These are phyloP conservation scores for Xylota segnis DNA, from an alignment of 2,888 invertebrate species.

Conservation along the genomic window DNA sequence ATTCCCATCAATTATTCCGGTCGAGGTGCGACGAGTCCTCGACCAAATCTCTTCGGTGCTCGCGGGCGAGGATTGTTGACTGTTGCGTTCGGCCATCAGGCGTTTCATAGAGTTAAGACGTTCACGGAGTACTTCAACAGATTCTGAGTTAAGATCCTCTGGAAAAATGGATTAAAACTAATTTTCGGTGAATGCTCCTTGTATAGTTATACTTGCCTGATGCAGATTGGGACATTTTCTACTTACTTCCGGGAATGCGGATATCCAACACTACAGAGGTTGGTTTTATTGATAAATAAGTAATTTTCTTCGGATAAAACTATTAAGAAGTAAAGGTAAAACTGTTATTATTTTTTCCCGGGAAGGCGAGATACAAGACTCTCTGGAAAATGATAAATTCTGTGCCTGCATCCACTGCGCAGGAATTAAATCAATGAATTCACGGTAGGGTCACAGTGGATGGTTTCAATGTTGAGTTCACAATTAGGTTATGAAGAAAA, in stretches of 20 bases:
- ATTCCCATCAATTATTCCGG: constrained; percentile 90
- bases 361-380: constrained; percentile 9
- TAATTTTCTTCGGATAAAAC: no score
- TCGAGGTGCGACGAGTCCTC: constrained; percentile 82
- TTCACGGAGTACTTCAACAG: constrained; percentile 92
- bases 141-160: constrained; percentile 86
- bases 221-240: constrained; percentile 68
- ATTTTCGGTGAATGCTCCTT: neutral
- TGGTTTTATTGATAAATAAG: no score
- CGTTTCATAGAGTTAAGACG: constrained; percentile 92
- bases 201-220: constrained; percentile 42
- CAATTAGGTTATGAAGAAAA: neutral
- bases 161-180: neutral
- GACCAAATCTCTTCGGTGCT: constrained; percentile 84
- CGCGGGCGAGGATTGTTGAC: constrained; percentile 83
- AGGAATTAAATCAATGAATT: constrained; percentile 60
- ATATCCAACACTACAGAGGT: constrained; percentile 20
- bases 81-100: constrained; percentile 90
- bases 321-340: no score
- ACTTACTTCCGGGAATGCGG: constrained; percentile 23
- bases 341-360: no score
- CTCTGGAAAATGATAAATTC: constrained; percentile 38
- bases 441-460: constrained; percentile 32
- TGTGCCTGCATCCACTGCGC: constrained; percentile 69
- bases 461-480: constrained; percentile 9